Evolutionary conservation across 2,888 invertebrate genomes (phyloP).

Genomic region (Lutraria lutraria): DNA sequence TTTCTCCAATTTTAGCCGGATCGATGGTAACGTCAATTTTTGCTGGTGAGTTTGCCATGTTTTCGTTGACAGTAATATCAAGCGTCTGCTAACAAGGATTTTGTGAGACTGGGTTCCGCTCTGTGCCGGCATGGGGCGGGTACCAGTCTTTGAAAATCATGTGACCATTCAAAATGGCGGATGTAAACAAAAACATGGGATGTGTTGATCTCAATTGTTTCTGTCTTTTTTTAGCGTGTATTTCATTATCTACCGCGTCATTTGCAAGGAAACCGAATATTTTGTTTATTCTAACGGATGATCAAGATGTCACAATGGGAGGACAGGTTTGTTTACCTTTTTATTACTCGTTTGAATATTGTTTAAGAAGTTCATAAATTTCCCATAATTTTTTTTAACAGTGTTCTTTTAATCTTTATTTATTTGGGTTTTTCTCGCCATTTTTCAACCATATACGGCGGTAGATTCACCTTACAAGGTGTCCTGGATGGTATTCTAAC

Average conservation of each 20-base stretch:
- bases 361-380: no score
- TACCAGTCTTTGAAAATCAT: slow-evolving; percentile 23
- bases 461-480: no score
- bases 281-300: slow-evolving; percentile 97
- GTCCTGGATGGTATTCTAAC: no score
- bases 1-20: slow-evolving; percentile 90
- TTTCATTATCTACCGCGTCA: not conserved
- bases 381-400: no score
- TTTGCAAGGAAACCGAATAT: slow-evolving; percentile 91
- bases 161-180: slow-evolving; percentile 54
- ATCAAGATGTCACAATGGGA: slow-evolving; percentile 98
- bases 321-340: slow-evolving; percentile 77
- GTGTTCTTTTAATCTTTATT: no score
- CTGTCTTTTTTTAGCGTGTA: not conserved
- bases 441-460: no score
- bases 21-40: slow-evolving; percentile 88
- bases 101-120: not conserved
- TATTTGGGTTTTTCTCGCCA: no score
- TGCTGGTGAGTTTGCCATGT: slow-evolving; percentile 28
- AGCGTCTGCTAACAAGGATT: slow-evolving; percentile 5
- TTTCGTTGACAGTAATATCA: not conserved
- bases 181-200: slow-evolving; percentile 24
- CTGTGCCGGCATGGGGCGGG: not conserved
- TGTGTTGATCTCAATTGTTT: not conserved
- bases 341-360: no score